Evolutionary conservation across 2,888 invertebrate genomes (phyloP), one percentile per base, ranked within the genome.

Genomic region (Cryptops parisi): DNA sequence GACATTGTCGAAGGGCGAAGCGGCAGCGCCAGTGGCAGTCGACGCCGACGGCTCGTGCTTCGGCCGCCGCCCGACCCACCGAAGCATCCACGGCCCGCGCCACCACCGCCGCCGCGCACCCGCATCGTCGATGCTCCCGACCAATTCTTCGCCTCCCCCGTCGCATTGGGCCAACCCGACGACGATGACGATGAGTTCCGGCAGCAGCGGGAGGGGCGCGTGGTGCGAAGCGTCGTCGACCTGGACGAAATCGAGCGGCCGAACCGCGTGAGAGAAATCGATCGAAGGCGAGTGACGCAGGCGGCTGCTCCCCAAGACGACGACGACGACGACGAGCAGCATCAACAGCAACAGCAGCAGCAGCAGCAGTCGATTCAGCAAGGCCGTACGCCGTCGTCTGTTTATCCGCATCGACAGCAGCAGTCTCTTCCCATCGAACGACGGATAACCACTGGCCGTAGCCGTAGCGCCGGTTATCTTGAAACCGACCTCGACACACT

Each of bases 401-500:
- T 15, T 9, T 9, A 6, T 9, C 33, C 33, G 6, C 9, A 6
- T 6, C 33, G 33, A 26, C 25, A 33, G 2, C 12, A 33, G n/a
- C n/a, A 12, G 25, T 21, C 27, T n/a, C 17, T 23, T 4, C 48
- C 27, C 15, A 27, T 33, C 33, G 48, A 48, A 17, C 22, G 25
- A 6, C 24, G 44, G 25, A 19, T 69, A 65, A 67, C 68, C 62
- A 66, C 68, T 15, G 15, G 33, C 15, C 33, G 33, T 15, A 33
- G 55, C 45, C 52, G 52, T 38, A 44, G 85, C 86, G 53, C 51
- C 53, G 71, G 69, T 65, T 67, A 69, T 75, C 82, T 88, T 72
- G 88, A 88, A 77, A 88, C 89, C 64, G 87, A 88, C 75, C 78
- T 87, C 73, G 87, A 88, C 82, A 78, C 77, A 12, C 54, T 54